These are phyloP conservation scores for Trichonephila clavata DNA, from an alignment of 1,140 invertebrate species.

Conservation along the genomic window DNA sequence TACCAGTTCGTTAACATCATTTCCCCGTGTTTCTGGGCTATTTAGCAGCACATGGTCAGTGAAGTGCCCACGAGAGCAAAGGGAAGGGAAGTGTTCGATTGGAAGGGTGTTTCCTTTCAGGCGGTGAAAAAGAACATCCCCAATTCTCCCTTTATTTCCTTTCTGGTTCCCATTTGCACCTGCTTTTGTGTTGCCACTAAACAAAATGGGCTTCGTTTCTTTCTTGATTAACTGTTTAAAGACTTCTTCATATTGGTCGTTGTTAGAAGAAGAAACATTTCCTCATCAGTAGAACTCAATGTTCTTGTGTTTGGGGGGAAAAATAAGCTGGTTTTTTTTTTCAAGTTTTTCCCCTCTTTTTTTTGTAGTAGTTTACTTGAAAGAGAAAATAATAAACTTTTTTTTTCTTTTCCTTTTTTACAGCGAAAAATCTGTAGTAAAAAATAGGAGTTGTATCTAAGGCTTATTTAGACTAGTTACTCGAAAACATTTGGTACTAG, in stretches of 20 bases:
- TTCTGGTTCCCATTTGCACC: not conserved
- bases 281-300: not conserved
- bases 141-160: not conserved
- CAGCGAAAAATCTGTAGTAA: no score
- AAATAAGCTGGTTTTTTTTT: no score
- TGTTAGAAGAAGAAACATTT: not conserved
- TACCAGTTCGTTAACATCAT: constrained; percentile 8
- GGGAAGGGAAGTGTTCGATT: not conserved
- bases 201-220: constrained; percentile 12
- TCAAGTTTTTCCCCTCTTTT: no score
- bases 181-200: not conserved
- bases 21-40: not conserved
- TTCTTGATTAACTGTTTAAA: constrained; percentile 6
- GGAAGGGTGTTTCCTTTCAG: constrained; percentile 6
- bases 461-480: no score
- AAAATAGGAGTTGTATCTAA: no score
- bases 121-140: not conserved
- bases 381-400: no score
- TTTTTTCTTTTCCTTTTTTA: no score
- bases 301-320: not conserved
- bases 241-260: constrained; percentile 1
- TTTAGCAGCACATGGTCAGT: constrained; percentile 16
- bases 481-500: no score
- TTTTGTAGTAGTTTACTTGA: no score
- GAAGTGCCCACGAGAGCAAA: not conserved